Evolutionary conservation across 2,113 vertebrate species (phyloP).

Genomic region (Zosterops lateralis): DNA sequence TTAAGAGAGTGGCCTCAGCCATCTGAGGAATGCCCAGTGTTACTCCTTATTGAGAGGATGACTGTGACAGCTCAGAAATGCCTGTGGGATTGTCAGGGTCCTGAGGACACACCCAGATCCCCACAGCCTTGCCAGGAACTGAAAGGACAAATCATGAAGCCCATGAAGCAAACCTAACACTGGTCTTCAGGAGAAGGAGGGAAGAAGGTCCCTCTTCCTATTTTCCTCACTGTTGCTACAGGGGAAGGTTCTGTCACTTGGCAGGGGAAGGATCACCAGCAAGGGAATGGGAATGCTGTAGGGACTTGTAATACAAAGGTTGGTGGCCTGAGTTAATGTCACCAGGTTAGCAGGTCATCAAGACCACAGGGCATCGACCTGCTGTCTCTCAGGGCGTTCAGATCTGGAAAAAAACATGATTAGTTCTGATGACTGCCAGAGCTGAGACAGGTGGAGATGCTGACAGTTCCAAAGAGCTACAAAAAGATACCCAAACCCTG

Average conservation of each 20-base stretch:
- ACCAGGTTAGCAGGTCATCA: constrained; percentile 1
- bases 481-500: not conserved
- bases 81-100: not conserved
- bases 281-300: not conserved
- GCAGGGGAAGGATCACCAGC: not conserved
- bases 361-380: not conserved
- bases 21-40: not conserved
- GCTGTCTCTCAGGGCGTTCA: not conserved
- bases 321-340: not conserved
- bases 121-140: not conserved
- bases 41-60: not conserved
- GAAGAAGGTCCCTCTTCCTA: not conserved
- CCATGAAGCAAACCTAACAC: not conserved
- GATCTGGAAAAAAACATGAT: not conserved
- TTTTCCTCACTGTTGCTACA: not conserved
- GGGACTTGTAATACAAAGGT: not conserved
- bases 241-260: not conserved
- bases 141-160: not conserved
- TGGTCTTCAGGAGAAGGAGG: not conserved
- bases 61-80: not conserved
- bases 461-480: not conserved
- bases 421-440: not conserved
- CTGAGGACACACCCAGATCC: not conserved
- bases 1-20: not conserved
- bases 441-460: not conserved